These are phyloP conservation scores for Sylvia atricapilla DNA, from an alignment of 2,113 vertebrate genomes.

Conservation along the genomic window DNA sequence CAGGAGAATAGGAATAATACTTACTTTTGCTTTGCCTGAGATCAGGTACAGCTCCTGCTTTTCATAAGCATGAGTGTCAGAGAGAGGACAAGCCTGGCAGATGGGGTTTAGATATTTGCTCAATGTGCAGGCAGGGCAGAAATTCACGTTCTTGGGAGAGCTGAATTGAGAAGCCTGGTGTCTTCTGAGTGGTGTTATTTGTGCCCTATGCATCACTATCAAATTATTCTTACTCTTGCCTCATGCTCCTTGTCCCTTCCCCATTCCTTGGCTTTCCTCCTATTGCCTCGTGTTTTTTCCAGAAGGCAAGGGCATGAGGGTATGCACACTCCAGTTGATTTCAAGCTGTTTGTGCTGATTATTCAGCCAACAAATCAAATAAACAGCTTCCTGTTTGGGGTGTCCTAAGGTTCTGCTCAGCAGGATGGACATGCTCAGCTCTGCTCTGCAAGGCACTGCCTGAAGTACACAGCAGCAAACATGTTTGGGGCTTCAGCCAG, in stretches of 20 bases:
- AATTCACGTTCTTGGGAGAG: not conserved
- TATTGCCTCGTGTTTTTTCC: not conserved
- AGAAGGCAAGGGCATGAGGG: not conserved
- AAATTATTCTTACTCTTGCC: not conserved
- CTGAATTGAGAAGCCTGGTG: not conserved
- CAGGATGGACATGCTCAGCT: not conserved
- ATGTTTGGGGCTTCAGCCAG: not conserved
- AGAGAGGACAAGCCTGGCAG: not conserved
- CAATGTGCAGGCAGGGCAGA: not conserved
- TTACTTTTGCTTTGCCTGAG: not conserved
- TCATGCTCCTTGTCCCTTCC: not conserved
- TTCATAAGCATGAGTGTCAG: not conserved
- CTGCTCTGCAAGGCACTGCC: not conserved
- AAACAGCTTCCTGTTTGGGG: not conserved
- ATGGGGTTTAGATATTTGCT: not conserved
- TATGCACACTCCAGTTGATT: not conserved
- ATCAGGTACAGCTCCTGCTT: not conserved
- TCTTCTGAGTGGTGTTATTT: accelerated
- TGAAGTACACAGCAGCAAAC: not conserved
- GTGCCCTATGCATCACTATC: not conserved
- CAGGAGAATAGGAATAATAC: not conserved
- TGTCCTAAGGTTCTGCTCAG: not conserved
- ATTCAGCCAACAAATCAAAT: not conserved
- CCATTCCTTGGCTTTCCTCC: not conserved
- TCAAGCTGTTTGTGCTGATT: not conserved